A percentile compares a stretch with the other conserved stretches of the same genome.
Conservation (phyloP, 1,140 invertebrate species). For the Heterodera carotae region DNA sequence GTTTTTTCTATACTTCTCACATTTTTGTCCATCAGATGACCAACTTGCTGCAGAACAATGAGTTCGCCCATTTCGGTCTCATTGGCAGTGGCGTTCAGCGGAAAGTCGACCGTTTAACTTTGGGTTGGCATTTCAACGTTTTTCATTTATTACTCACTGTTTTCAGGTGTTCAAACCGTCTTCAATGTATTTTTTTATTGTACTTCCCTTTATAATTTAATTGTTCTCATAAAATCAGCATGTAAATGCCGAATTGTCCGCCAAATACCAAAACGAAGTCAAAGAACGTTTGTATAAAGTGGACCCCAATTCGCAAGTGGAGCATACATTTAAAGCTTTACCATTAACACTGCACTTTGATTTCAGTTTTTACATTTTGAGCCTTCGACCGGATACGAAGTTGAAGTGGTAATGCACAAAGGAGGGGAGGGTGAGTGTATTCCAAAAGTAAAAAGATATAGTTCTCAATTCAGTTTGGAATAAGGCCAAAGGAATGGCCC, state of each 20-base stretch:
- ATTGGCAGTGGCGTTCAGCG: conserved; percentile 64
- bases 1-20: conserved; percentile 2
- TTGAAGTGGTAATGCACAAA: conserved; percentile 60
- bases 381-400: conserved; percentile 59
- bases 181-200: conserved; percentile 37
- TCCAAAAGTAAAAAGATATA: background rate
- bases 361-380: conserved; percentile 60
- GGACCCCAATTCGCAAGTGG: conserved; percentile 55
- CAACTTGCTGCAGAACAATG: conserved; percentile 35
- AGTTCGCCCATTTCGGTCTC: conserved; percentile 60
- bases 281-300: conserved; percentile 59
- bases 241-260: conserved; percentile 56
- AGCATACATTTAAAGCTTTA: background rate
- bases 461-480: conserved; percentile 53
- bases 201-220: background rate
- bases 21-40: conserved; percentile 42
- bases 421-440: conserved; percentile 32
- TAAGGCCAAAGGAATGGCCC: conserved; percentile 60
- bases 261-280: conserved; percentile 60
- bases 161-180: conserved; percentile 59
- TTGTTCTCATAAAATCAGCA: conserved; percentile 48
- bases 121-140: conserved; percentile 30
- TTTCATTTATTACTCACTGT: background rate
- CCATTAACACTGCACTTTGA: background rate
- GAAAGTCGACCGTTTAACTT: conserved; percentile 63